Evolutionary conservation across 1,140 invertebrate genomes (phyloP), one percentile per base, ranked within the genome.

Genomic region (Zaprionus gabonicus): DNA sequence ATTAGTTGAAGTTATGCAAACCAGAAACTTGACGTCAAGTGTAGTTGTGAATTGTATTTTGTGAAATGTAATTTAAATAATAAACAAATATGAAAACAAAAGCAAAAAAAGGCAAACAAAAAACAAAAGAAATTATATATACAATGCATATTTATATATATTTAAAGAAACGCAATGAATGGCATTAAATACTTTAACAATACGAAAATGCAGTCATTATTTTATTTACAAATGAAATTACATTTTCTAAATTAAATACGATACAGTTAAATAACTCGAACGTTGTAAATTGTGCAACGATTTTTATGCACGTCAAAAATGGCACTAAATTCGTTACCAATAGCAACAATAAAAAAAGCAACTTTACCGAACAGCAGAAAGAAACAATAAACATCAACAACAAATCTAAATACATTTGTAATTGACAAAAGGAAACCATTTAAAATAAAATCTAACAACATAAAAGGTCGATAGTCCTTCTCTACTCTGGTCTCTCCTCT

Each of bases 11-110:
- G 74, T 71, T 76, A 70, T 68, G 77, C 69, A 67, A 76, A 71
- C 70, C 78, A 79, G 66, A 85, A 81, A 90, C 85, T 90, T 85
- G 79, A 76, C 76, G 80, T 88, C 83, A 86, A 92, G 82, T 78
- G 84, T 92, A 92, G 91, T 92, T 92, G 91, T 92, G 91, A 92
- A 91, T 90, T 92, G 91, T 92, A 92, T 92, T 92, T 92, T 92
- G 91, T 92, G 91, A 92, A 91, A 91, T 81, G 84, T 88, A 90
- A 88, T 88, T 87, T 88, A 88, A 87, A 83, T 83, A 81, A 53
- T 73, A 76, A 83, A 87, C 49, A 67, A 82, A 78, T 51, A 71
- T 31, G n/a, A 63, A 65, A 74, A 10, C 38, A 82, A 53, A 41
- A 69, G 46, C 38, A 78, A 86, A 86, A 74, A 34, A 57, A 63